Evolutionary conservation across 2,888 invertebrate species (phyloP), one percentile per base, ranked within the genome.

Genomic region (Cataglyphis rosenhaueri): DNA sequence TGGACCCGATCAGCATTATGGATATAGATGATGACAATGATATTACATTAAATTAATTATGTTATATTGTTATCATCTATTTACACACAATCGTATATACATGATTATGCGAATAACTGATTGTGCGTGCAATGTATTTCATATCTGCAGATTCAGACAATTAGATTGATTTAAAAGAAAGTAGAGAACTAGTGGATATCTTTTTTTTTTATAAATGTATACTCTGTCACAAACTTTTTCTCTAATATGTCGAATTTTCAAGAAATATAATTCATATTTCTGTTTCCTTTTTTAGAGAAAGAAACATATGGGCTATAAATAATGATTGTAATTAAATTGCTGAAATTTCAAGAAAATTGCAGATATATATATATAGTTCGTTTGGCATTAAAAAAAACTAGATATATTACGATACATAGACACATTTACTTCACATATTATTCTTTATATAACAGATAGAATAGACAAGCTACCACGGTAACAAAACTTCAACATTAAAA

Each of bases 1-100:
- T 91, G 8, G 90, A 93, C 68, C 84, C 91, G 0, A 85, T 90
- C 32, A 68, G 70, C 35, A 84, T 86, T 2, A 89, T 87, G 9
- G 41, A 44, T 1, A 44, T 62, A 1, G 70, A 70, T 15, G 52
- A 76, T 18, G 68, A 59, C 8, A 44, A 74, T 10, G 70, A 35
- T 9, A 70, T 78, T 32, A 25, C 18, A 2, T 70, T 70, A 18
- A 18, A 70, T 9, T 79, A 79, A 70, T 71, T 70, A 12, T 35
- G 38, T 25, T 52, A 52, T 52, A 52, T 32, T 18, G 18, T 41
- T 4, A 52, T 52, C 52, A 8, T 52, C n/a, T 52, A 52, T n/a
- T 48, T n/a, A n/a, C 57, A 18, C 32, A 9, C 10, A 29, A 25
- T 12, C 5, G 25, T 4, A 35, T 41, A 15, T 15, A 44, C 15